Base-by-base conservation (phyloP, 2,113 vertebrate genomes). In the Natator depressus region DNA sequence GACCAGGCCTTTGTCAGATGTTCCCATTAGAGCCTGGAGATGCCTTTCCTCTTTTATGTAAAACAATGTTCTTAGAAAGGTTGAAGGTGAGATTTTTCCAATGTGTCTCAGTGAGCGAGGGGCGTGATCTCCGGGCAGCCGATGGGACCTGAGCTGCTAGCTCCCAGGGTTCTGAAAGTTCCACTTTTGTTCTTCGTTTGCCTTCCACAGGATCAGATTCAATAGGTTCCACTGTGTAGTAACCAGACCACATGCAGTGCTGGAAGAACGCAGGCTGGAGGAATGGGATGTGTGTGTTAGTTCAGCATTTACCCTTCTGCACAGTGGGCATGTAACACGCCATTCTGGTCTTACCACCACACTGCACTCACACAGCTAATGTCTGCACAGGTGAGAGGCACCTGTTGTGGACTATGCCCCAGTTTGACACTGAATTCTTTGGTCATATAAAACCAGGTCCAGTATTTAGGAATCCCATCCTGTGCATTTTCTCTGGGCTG, bases 231-330 rank as follows among this genome's bases (percentile, higher is more conserved):
- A 14, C 1, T 1, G 76, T 78, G 54, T 76, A 76, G 50, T 25
- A 62, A 62, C 59, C 12, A 31, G 29, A 9, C 13, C 13, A 8
- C 1, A 38, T 0, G 5, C 31, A 1, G 8, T 5, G 53, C 72
- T 27, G 57, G 57, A 29, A 59, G 27, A 59, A 13, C 27, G 11
- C 57, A 27, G 4, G 57, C 57, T 59, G n/a, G 49, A 3, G 20
- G 3, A n/a, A 8, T n/a, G 0, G 11, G 2, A 1, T 2, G 0
- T 3, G 0, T 5, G 54, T 3, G 3, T 5, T 0, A 1, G 69
- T 38, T 4, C 51, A 50, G 81, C 1, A 0, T 2, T 22, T 20
- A 16, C 78, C 10, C 76, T 29, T 35, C 59, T 62, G 59, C 59
- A 62, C 29, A 62, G 59, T 16, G 13, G 29, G 13, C 6, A 16